These are phyloP conservation scores for Anabacerthia variegaticeps DNA, from an alignment of 2,797 vertebrate species.

Conservation along the genomic window DNA sequence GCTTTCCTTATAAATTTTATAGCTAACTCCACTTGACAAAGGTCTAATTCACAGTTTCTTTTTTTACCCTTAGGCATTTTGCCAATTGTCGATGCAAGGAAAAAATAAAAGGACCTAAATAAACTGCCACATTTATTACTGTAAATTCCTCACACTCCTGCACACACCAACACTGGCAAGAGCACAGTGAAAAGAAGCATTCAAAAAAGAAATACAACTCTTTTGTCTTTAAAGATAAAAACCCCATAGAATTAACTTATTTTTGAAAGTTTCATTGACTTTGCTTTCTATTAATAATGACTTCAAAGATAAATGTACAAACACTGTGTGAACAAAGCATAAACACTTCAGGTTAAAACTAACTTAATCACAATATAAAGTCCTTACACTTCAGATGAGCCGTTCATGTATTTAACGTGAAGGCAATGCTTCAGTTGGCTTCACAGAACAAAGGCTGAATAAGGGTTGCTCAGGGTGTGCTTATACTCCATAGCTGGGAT, in stretches of 20 bases:
- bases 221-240: background rate
- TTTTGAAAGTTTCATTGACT: background rate
- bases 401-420: background rate
- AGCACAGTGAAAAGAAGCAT: background rate
- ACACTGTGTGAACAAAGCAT: background rate
- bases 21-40: slow-evolving; percentile 36
- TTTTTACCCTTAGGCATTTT: background rate
- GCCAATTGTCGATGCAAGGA: background rate
- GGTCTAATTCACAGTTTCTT: background rate
- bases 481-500: background rate
- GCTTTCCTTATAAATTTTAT: background rate
- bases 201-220: background rate
- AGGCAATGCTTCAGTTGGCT: background rate
- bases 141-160: background rate
- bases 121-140: slow-evolving; percentile 4
- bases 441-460: background rate
- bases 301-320: background rate
- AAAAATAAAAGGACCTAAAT: background rate
- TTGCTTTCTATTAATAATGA: background rate
- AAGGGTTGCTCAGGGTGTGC: background rate
- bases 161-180: background rate
- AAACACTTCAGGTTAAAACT: background rate
- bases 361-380: background rate
- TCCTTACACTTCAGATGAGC: background rate
- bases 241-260: background rate